A percentile compares a stretch with the other conserved stretches of the same genome.
phyloP scores from a whole-genome alignment of 1,140 invertebrate species.

The Lordiphosa clarofinis region DNA sequence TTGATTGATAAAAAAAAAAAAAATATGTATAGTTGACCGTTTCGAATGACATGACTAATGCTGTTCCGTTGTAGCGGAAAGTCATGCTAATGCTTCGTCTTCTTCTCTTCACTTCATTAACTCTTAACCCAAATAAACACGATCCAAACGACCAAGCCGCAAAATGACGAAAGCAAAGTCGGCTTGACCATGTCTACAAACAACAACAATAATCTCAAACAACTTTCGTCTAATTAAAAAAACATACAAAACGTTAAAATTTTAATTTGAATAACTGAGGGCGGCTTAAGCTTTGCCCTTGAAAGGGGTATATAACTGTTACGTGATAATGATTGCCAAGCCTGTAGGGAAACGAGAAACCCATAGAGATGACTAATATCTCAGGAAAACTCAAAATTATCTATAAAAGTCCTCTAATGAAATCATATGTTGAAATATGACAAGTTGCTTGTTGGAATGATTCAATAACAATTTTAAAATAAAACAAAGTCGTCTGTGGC shows the following conservation, averaged over 20 bases:
- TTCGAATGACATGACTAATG: constrained; percentile 32
- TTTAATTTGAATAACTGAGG: constrained; percentile 19
- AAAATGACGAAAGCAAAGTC: constrained; percentile 26
- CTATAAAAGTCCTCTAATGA: no score
- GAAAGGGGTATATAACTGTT: neutral
- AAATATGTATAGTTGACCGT: neutral
- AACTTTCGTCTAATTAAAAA: constrained; percentile 40
- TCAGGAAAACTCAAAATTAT: neutral
- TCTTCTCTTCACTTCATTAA: constrained; percentile 4
- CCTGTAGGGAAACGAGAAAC: neutral
- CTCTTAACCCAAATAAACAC: constrained; percentile 56
- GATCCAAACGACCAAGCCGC: constrained; percentile 6
- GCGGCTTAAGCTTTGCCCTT: neutral
- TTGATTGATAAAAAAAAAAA: no score
- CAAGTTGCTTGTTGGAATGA: no score
- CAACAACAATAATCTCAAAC: neutral
- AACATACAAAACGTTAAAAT: constrained; percentile 42
- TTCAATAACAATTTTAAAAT: no score
- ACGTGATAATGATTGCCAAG: neutral
- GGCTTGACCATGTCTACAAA: constrained; percentile 5
- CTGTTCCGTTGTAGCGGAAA: constrained; percentile 19
- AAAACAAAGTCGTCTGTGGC: no score
- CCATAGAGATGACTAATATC: no score
- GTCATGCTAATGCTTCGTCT: constrained; percentile 10
- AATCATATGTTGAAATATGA: no score